Evolutionary conservation across 2,797 vertebrate species (phyloP).

Genomic region (Steatocranus sp.): DNA sequence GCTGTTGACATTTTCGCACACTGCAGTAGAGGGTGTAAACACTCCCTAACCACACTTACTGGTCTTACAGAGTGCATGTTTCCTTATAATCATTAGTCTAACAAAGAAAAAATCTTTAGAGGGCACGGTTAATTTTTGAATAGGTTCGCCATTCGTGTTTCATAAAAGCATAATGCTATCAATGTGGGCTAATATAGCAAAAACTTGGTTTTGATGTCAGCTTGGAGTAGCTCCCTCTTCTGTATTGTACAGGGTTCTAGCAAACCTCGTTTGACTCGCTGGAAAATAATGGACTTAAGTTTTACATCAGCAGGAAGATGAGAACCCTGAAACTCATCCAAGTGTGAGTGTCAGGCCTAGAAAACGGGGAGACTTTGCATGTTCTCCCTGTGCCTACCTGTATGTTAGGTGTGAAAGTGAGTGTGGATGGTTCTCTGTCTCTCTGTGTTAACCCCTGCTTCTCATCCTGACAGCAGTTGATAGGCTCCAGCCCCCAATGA

Average conservation of each 20-base stretch:
- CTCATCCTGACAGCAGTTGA: background rate
- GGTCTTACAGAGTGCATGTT: background rate
- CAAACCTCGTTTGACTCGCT: background rate
- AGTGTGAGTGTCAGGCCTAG: background rate
- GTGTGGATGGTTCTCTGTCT: background rate
- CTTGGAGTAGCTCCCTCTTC: background rate
- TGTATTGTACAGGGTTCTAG: background rate
- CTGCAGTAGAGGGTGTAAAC: conserved; percentile 36
- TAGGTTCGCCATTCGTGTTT: background rate
- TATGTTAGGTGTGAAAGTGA: background rate
- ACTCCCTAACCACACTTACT: conserved; percentile 28
- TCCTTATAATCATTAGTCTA: background rate
- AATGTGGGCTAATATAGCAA: background rate
- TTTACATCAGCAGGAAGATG: background rate
- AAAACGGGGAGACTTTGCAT: background rate
- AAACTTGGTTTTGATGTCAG: background rate
- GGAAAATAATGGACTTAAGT: background rate
- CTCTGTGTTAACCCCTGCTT: background rate
- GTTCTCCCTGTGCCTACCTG: background rate
- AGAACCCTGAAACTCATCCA: background rate
- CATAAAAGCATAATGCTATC: too few species aligned
- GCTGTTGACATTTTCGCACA: conserved; percentile 48
- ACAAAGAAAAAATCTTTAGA: background rate
- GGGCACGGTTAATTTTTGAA: background rate
- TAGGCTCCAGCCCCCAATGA: background rate